phyloP scores from a whole-genome alignment of 2,113 vertebrate genomes.

The Oncorhynchus gorbuscha region DNA sequence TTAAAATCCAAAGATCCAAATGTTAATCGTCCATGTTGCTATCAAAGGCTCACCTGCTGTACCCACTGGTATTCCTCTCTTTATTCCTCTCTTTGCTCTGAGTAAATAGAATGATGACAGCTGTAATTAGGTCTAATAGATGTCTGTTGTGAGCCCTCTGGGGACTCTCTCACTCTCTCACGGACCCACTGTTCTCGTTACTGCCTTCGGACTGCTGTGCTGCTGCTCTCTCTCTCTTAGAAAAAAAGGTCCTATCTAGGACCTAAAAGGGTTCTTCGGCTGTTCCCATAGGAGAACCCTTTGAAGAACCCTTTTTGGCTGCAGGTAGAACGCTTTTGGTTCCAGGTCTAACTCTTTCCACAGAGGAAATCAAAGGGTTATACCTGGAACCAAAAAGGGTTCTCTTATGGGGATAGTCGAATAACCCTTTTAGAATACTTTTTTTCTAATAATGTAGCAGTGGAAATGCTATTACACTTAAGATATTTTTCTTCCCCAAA shows the following conservation, averaged over 20 bases:
- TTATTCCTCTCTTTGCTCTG: slow-evolving; percentile 59
- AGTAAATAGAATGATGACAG: slow-evolving; percentile 73
- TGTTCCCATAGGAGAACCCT: too few relatives aligned
- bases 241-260: too few relatives aligned
- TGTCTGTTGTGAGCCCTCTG: slow-evolving; percentile 58
- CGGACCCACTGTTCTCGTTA: slow-evolving; percentile 43
- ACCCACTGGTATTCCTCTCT: neutral
- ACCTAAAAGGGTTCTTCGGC: too few relatives aligned
- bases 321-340: too few relatives aligned
- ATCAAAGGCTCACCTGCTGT: neutral
- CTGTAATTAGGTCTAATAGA: slow-evolving; percentile 74
- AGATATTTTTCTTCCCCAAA: slow-evolving; percentile 50
- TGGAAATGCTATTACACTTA: slow-evolving; percentile 66
- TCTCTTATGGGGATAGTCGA: too few relatives aligned
- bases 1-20: slow-evolving; percentile 11
- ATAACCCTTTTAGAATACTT: too few relatives aligned
- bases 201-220: slow-evolving; percentile 52
- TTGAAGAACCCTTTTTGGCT: too few relatives aligned
- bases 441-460: slow-evolving; percentile 35
- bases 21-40: slow-evolving; percentile 25
- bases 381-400: too few relatives aligned
- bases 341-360: too few relatives aligned
- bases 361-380: too few relatives aligned
- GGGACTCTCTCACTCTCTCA: slow-evolving; percentile 38
- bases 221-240: slow-evolving; percentile 46